These are phyloP conservation scores for Tachysurus fulvidraco DNA, from an alignment of 2,113 vertebrate genomes.

Conservation along the genomic window DNA sequence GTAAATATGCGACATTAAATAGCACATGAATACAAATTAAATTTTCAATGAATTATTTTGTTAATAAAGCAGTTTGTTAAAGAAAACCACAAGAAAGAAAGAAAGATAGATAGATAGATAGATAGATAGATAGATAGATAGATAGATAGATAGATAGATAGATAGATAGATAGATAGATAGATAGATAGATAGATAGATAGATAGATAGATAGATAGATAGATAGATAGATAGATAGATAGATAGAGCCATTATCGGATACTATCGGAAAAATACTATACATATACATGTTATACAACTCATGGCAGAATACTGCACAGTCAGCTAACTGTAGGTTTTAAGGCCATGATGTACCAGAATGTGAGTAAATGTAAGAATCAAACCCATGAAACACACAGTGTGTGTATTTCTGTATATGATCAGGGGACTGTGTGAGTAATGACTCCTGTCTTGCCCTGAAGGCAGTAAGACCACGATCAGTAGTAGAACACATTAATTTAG, in stretches of 20 bases:
- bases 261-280: neutral
- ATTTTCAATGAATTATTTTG: too few species aligned
- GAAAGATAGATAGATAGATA: neutral
- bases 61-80: too few species aligned
- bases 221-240: neutral
- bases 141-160: neutral
- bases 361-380: neutral
- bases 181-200: neutral
- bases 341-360: neutral
- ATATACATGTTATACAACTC: neutral
- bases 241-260: neutral
- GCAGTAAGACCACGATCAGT: slow-evolving; percentile 60
- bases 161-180: neutral
- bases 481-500: slow-evolving; percentile 66
- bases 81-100: neutral
- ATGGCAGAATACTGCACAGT: neutral
- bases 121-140: too few species aligned
- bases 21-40: too few species aligned
- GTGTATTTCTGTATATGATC: slow-evolving; percentile 33
- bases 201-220: neutral
- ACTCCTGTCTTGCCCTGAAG: slow-evolving; percentile 52
- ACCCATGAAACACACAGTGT: neutral
- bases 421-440: slow-evolving; percentile 70
- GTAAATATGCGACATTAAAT: too few species aligned
- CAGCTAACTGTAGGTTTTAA: neutral